phyloP scores from a whole-genome alignment of 2,888 invertebrate species.

The Hirudinaria manillensis region DNA sequence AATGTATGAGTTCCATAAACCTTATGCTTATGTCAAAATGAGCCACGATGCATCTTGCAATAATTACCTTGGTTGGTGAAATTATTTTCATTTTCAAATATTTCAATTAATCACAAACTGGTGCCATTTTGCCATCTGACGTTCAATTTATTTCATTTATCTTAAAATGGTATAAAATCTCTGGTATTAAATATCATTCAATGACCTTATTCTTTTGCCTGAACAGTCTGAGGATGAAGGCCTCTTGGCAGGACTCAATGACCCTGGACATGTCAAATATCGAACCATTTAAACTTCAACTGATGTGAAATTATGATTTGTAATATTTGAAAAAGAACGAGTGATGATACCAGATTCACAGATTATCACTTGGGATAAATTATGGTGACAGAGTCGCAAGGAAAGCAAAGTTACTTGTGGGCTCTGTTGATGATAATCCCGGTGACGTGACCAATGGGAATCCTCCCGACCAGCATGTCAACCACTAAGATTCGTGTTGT shows the following conservation, averaged over 20 bases:
- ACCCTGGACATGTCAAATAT: constrained; percentile 44
- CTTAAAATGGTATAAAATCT: too few relatives aligned
- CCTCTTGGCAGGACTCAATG: constrained; percentile 81
- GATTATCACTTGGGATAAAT: neutral
- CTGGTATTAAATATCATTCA: too few relatives aligned
- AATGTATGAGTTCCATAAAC: too few relatives aligned
- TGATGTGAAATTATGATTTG: neutral
- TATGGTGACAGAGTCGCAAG: too few relatives aligned
- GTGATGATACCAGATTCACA: neutral
- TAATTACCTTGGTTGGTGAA: too few relatives aligned
- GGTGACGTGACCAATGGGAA: constrained; percentile 79
- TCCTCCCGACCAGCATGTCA: constrained; percentile 81
- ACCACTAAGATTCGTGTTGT: constrained; percentile 90
- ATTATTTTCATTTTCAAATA: too few relatives aligned
- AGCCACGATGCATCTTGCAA: too few relatives aligned
- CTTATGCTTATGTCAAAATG: too few relatives aligned
- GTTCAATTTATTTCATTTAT: too few relatives aligned
- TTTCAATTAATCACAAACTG: too few relatives aligned
- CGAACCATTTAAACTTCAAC: neutral
- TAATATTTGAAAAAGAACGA: neutral
- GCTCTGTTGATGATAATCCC: constrained; percentile 86
- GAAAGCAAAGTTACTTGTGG: constrained; percentile 58
- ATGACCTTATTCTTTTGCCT: constrained; percentile 80
- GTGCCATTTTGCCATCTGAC: too few relatives aligned
- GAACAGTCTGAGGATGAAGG: constrained; percentile 84